A percentile compares a stretch with the other conserved stretches of the same genome.
Conservation (phyloP, 2,888 invertebrate genomes). For the Prenolepis imparis region DNA sequence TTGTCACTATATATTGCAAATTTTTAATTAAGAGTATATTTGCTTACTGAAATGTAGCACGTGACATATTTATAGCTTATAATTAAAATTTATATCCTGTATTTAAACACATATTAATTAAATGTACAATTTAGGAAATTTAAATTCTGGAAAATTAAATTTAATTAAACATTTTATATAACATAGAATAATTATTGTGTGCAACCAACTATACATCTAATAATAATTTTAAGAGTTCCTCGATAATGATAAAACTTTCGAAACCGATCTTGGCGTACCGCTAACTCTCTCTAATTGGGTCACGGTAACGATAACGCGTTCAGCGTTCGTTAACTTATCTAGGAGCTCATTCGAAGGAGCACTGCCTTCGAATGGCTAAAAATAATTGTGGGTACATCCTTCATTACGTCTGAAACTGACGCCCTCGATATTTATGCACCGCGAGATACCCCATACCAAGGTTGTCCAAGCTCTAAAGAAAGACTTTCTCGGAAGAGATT, state of each 20-base stretch:
- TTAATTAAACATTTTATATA: neutral
- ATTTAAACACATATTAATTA: neutral
- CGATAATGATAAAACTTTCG: slow-evolving; percentile 9
- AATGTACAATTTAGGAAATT: neutral
- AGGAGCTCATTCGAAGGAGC: neutral
- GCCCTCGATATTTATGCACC: slow-evolving; percentile 21
- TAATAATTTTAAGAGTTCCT: slow-evolving; percentile 7
- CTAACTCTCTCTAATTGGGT: slow-evolving; percentile 37
- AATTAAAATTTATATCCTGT: neutral
- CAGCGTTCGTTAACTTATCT: slow-evolving; percentile 20
- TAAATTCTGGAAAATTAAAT: slow-evolving; percentile 1
- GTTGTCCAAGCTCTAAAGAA: slow-evolving; percentile 31
- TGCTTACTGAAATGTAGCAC: neutral
- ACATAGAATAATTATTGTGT: neutral
- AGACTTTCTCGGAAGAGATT: slow-evolving; percentile 35
- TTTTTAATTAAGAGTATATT: neutral
- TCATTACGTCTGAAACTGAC: slow-evolving; percentile 36
- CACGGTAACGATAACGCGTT: slow-evolving; percentile 41
- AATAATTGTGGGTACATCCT: slow-evolving; percentile 30
- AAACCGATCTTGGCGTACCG: slow-evolving; percentile 18
- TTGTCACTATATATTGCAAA: neutral
- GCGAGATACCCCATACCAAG: slow-evolving; percentile 8
- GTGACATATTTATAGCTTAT: neutral
- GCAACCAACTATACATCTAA: neutral
- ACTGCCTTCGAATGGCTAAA: slow-evolving; percentile 23